phyloP scores from a whole-genome alignment of 2,113 vertebrate genomes.

The Tupaia chinensis region DNA sequence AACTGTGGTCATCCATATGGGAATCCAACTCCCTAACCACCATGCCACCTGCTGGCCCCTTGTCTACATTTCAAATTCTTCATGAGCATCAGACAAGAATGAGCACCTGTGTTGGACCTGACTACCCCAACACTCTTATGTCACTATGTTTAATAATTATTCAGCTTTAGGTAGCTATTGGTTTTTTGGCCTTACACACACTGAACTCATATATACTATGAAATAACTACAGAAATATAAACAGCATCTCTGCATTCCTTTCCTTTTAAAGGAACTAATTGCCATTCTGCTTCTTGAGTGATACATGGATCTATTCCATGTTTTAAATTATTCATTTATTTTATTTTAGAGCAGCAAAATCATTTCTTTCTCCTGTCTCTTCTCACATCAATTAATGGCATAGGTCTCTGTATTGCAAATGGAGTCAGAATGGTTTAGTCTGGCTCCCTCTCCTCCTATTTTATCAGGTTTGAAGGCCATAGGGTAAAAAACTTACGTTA shows the following conservation, averaged over 20 bases:
- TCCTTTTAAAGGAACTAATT: background rate
- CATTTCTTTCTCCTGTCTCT: background rate
- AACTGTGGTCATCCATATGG: too few species aligned
- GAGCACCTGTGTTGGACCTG: too few species aligned
- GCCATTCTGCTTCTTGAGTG: background rate
- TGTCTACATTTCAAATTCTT: too few species aligned
- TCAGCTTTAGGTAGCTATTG: background rate
- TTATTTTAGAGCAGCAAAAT: background rate
- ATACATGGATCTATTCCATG: background rate
- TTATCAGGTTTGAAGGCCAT: too few species aligned
- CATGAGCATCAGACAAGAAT: too few species aligned
- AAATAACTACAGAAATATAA: background rate
- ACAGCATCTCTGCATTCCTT: background rate
- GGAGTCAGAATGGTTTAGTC: too few species aligned
- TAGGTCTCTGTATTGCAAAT: background rate
- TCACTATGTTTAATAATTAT: background rate
- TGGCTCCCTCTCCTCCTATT: too few species aligned
- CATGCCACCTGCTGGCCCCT: too few species aligned
- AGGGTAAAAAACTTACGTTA: too few species aligned
- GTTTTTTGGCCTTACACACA: background rate
- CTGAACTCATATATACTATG: background rate
- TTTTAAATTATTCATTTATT: constrained; percentile 4
- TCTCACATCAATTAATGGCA: background rate
- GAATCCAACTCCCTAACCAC: too few species aligned
- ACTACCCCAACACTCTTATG: too few species aligned